Evolutionary conservation across 2,888 invertebrate genomes (phyloP), one percentile per base, ranked within the genome.

Genomic region (Nasonia oneida): DNA sequence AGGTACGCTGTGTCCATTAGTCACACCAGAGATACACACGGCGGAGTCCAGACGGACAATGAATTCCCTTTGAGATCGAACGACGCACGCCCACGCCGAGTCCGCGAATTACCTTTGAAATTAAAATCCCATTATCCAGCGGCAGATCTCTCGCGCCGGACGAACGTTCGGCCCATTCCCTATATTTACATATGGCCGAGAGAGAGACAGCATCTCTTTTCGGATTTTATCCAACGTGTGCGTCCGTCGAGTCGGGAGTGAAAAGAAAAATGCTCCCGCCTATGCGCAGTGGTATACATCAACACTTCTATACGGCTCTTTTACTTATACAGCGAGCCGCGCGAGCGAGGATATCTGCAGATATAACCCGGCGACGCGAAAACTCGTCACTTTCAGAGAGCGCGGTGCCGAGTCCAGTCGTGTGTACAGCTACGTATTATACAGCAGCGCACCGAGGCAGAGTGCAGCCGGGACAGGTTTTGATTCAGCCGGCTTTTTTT

Each of bases 101-200:
- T 18, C 42, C 15, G 37, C 33, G 74, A 74, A 67, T 82, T 53
- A 82, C 50, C 64, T 85, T 78, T 74, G 73, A 78, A 85, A 82
- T 82, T 82, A 85, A 85, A 82, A 82, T 78, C 82, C 78, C 82
- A 85, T 85, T 85, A 82, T 82, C 82, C 82, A 29, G 42, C 12
- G 33, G 61, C 33, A 70, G 57, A 76, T 81, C 70, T 81, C n/a
- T 12, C 39, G 47, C 18, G 15, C 6, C 73, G 57, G 57, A 77
- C 23, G n/a, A 53, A 8, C 18, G 23, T 42, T 15, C 39, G 39
- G 10, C 37, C 33, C 29, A 67, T 29, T 15, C 67, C 39, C 80
- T 37, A 37, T 37, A 37, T 37, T 37, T 37, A 37, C 3, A 37
- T 37, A 39, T 61, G 23, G 4, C 10, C 12, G n/a, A 14, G 3